Base-by-base conservation (phyloP, 2,113 vertebrate genomes). In the Rhipidura dahli region DNA sequence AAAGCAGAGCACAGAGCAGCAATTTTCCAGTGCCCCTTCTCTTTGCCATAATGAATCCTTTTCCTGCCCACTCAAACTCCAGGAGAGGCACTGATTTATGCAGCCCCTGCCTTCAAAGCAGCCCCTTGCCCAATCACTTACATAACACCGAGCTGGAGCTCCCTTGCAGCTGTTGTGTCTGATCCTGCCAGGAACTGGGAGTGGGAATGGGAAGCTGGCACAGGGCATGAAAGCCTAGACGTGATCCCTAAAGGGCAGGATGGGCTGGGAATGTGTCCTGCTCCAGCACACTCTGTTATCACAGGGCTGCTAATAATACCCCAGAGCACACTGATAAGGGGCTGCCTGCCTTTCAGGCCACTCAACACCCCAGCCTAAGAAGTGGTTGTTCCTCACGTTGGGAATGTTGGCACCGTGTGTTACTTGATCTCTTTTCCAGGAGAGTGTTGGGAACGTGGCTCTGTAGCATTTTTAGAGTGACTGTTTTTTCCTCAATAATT, bases 221-320 rank as follows among this genome's bases (percentile, higher is more conserved):
- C 17, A 47, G 92, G 69, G 72, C 23, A 11, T 92, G 83, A 88
- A 90, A 92, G 89, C 73, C 71, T 91, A 89, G 93, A 70, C 73
- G 18, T 5, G 80, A 80, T 90, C 71, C 78, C 89, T n/a, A 23
- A 54, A 91, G 89, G 82, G 94, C 87, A 53, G 76, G 85, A 56
- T 56, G 68, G 87, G 87, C 94, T 88, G 86, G 91, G 72, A 77
- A 56, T 45, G 22, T 69, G 87, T 14, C 64, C 83, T 65, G 56
- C 91, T 92, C 56, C 71, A 76, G 87, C 93, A 92, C 66, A 71
- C 68, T 72, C 89, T 1, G 28, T 81, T 95, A 90, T 96, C 95
- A 93, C 57, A 80, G 83, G 61, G 78, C 33, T 93, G 90, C 89
- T 96, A 93, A 96, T 72, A 93, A 97, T 85, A 97, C 11, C 94